A percentile compares a stretch with the other conserved stretches of the same genome.
These are phyloP conservation scores for Epinotia ramella DNA, from an alignment of 2,888 invertebrate species.

Conservation along the genomic window DNA sequence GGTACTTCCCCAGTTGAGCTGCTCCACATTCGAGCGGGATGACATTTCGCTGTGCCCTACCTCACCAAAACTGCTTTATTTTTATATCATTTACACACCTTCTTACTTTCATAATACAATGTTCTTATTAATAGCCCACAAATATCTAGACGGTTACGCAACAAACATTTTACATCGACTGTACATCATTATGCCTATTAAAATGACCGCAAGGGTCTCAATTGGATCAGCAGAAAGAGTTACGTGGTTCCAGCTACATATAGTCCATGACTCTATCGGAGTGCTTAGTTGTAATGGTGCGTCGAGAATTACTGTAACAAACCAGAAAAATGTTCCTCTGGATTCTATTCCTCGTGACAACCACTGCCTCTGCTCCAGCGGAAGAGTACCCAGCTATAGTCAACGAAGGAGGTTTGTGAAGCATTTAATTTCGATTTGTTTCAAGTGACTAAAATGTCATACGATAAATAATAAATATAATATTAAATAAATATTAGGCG, in stretches of 20 bases:
- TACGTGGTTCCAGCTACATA: conserved; percentile 66
- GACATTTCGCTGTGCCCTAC: too few species aligned
- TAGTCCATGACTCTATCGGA: conserved; percentile 64
- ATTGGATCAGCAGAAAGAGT: conserved; percentile 75
- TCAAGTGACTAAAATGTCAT: background rate
- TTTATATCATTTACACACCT: background rate
- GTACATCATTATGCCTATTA: conserved; percentile 73
- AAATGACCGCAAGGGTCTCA: conserved; percentile 70
- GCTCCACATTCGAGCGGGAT: too few species aligned
- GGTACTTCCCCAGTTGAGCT: too few species aligned
- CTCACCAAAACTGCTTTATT: too few species aligned
- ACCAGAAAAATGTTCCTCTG: conserved; percentile 59
- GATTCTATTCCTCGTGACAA: conserved; percentile 58
- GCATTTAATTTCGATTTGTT: background rate
- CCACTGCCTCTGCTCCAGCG: conserved; percentile 57
- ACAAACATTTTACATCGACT: conserved; percentile 55
- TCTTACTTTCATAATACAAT: background rate
- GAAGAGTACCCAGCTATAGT: conserved; percentile 65
- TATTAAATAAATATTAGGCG: too few species aligned
- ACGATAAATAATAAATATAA: too few species aligned
- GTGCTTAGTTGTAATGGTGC: conserved; percentile 57
- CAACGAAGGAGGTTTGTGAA: conserved; percentile 64
- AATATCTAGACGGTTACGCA: conserved; percentile 33
- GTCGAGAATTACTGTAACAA: conserved; percentile 34
- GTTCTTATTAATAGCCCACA: background rate